These are phyloP conservation scores for Dendronephthya gigantea DNA, from an alignment of 64 coral and sea anemone genomes.

Conservation along the genomic window DNA sequence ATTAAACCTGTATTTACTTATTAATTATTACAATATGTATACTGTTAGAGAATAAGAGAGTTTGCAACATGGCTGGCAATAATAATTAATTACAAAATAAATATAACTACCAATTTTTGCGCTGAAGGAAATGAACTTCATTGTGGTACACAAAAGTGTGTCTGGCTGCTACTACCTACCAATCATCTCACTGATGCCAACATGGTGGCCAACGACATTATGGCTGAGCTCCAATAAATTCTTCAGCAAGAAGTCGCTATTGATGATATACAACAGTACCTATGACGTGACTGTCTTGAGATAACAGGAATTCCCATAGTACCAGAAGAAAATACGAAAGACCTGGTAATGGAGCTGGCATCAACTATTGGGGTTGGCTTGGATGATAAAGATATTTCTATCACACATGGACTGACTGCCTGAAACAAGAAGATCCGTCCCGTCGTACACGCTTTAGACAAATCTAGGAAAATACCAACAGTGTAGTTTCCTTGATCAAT, in stretches of 20 bases:
- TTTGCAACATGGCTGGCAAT: too few relatives aligned
- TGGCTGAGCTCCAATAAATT: too few relatives aligned
- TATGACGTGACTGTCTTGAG: slow-evolving; percentile 24
- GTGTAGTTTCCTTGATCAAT: neutral
- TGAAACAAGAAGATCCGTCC: slow-evolving; percentile 18
- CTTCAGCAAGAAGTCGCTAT: neutral
- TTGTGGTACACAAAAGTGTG: too few relatives aligned
- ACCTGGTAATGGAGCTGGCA: slow-evolving; percentile 5
- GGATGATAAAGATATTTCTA: slow-evolving; percentile 22
- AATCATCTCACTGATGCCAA: too few relatives aligned
- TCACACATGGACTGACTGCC: slow-evolving; percentile 23
- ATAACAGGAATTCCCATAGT: slow-evolving; percentile 24
- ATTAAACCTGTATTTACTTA: too few relatives aligned
- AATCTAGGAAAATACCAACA: neutral
- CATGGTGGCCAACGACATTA: too few relatives aligned
- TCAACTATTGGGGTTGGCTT: slow-evolving; percentile 6
- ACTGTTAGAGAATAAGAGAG: too few relatives aligned
- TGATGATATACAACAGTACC: slow-evolving; percentile 37
- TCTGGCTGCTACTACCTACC: too few relatives aligned
- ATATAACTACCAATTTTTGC: too few relatives aligned
- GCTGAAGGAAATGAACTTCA: too few relatives aligned
- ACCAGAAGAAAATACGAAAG: slow-evolving; percentile 4
- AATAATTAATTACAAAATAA: too few relatives aligned
- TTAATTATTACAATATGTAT: too few relatives aligned
- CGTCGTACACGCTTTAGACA: neutral